A percentile compares a stretch with the other conserved stretches of the same genome.
Evolutionary conservation across 2,113 vertebrate genomes (phyloP).

Genomic region (Paratilapia polleni): DNA sequence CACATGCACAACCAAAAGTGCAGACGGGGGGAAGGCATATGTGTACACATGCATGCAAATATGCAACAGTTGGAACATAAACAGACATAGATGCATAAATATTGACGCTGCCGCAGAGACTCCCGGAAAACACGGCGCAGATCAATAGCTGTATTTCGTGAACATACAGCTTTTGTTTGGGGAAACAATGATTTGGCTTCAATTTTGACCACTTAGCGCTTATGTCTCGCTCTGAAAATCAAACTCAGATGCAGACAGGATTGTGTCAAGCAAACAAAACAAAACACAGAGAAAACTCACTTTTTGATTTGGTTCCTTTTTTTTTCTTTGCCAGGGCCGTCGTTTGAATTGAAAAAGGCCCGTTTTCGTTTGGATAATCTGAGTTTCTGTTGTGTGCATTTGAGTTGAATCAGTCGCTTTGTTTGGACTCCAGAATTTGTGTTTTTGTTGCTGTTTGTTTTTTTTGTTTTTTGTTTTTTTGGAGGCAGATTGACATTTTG

Average conservation of each 20-base stretch:
- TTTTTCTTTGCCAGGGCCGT: conserved; percentile 33
- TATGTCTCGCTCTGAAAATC: conserved; percentile 60
- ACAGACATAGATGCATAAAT: conserved; percentile 51
- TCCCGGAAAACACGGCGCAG: conserved; percentile 21
- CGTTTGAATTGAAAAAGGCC: conserved; percentile 25
- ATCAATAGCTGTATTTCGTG: conserved; percentile 66
- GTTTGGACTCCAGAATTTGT: conserved; percentile 13
- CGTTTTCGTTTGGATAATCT: conserved; percentile 33
- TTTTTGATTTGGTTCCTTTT: conserved; percentile 54
- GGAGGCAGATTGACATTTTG: conserved; percentile 53
- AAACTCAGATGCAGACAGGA: conserved; percentile 50
- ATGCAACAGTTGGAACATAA: conserved; percentile 48
- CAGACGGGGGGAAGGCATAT: background rate
- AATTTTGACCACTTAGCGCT: conserved; percentile 64
- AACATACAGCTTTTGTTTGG: conserved; percentile 67
- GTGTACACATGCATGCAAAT: conserved; percentile 34
- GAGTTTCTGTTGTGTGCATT: conserved; percentile 19
- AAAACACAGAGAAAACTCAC: conserved; percentile 33
- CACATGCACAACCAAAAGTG: background rate
- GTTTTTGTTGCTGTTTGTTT: conserved; percentile 18
- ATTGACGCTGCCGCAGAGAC: conserved; percentile 49
- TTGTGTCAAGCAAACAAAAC: conserved; percentile 37
- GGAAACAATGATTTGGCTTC: conserved; percentile 59
- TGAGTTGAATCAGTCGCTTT: conserved; percentile 41
- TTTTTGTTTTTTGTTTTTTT: too few species aligned